Percentiles rank a stretch among this genome's conserved stretches.
Evolutionary conservation across 2,797 vertebrate species (phyloP).

Genomic region (Diglossa cyanea): DNA sequence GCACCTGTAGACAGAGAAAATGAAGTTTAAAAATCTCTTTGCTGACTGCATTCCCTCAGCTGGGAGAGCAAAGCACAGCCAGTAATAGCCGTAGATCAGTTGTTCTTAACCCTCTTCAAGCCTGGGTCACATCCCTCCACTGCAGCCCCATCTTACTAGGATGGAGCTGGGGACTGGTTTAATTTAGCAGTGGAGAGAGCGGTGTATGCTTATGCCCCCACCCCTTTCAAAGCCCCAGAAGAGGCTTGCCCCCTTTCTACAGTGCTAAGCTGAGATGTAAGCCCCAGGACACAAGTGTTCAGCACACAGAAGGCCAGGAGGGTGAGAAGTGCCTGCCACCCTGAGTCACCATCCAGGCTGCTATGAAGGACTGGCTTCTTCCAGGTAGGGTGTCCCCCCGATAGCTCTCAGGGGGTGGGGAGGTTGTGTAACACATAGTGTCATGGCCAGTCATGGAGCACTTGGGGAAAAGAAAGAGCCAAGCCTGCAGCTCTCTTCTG

Average conservation of each 20-base stretch:
- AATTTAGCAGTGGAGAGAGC: not conserved
- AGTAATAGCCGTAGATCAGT: not conserved
- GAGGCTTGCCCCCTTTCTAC: not conserved
- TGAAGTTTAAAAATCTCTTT: conserved; percentile 56
- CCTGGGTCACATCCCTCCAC: not conserved
- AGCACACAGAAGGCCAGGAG: not conserved
- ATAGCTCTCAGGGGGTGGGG: not conserved
- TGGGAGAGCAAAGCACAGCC: not conserved
- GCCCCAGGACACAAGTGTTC: not conserved
- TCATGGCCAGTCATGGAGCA: not conserved
- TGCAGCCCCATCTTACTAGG: not conserved
- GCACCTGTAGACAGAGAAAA: conserved; percentile 52
- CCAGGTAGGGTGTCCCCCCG: accelerated
- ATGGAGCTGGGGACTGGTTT: not conserved
- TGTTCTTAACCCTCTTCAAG: not conserved
- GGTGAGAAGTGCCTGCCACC: not conserved
- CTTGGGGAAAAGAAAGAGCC: not conserved
- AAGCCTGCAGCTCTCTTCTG: not conserved
- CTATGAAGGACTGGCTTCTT: not conserved
- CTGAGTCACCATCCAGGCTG: not conserved
- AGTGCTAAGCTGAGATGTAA: not conserved
- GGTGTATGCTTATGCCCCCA: not conserved
- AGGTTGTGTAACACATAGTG: accelerated
- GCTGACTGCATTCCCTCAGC: not conserved
- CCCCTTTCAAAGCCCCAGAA: not conserved